These are phyloP conservation scores for Cottus gobio DNA, from an alignment of 2,113 vertebrate species.

Conservation along the genomic window DNA sequence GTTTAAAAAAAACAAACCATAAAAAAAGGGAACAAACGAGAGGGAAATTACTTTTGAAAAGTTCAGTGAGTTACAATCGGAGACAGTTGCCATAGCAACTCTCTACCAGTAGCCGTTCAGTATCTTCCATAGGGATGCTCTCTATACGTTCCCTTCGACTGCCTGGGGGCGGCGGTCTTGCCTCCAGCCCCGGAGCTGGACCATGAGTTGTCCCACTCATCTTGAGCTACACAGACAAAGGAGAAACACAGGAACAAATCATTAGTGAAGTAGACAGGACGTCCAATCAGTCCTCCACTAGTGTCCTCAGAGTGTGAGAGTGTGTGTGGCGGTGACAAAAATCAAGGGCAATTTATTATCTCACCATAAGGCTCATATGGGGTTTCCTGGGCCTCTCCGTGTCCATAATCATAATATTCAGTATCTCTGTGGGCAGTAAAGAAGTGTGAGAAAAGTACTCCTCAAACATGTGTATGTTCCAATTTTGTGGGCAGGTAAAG, in stretches of 20 bases:
- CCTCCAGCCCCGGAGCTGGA: constrained; percentile 81
- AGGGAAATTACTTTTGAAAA: constrained; percentile 96
- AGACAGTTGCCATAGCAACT: constrained; percentile 92
- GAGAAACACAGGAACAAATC: constrained; percentile 26
- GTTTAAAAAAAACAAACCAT: constrained; percentile 54
- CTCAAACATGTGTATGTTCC: too few relatives aligned
- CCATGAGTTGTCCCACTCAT: constrained; percentile 93
- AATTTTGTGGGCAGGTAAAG: not conserved
- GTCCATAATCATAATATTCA: constrained; percentile 98
- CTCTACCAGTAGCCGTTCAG: constrained; percentile 85
- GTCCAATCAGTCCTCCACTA: not conserved
- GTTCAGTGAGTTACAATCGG: constrained; percentile 92
- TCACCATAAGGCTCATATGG: constrained; percentile 94
- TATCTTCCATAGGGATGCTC: constrained; percentile 96
- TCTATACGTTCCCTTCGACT: constrained; percentile 90
- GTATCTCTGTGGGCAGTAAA: constrained; percentile 86
- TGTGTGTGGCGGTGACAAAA: not conserved
- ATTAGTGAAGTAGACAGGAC: not conserved
- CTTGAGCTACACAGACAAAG: constrained; percentile 84
- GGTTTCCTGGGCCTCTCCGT: constrained; percentile 92
- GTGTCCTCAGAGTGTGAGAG: not conserved
- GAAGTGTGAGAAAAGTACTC: not conserved
- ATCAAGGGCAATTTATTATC: not conserved
- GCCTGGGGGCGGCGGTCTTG: constrained; percentile 88
- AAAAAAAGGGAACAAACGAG: constrained; percentile 71